Percentiles rank a stretch among this genome's conserved stretches.
Evolutionary conservation across 2,888 invertebrate genomes (phyloP).

Genomic region (Cosmia trapezina): DNA sequence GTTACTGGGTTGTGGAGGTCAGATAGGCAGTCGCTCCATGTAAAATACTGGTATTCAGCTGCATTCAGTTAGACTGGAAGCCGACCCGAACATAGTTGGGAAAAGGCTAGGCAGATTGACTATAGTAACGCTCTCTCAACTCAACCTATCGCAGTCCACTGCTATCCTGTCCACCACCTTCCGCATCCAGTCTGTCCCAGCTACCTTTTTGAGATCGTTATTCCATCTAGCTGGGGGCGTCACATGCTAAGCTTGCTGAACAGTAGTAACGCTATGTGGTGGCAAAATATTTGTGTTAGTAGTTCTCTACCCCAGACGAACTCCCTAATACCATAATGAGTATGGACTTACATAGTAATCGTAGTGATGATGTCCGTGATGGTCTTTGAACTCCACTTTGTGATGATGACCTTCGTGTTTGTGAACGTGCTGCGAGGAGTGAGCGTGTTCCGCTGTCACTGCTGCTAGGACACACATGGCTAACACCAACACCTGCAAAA

Average conservation of each 20-base stretch:
- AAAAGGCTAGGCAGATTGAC: no score
- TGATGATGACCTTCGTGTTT: conserved; percentile 63
- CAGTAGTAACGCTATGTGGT: not conserved
- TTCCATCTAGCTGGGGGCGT: not conserved
- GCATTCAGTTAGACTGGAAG: no score
- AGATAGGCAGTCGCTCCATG: no score
- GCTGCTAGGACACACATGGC: conserved; percentile 53
- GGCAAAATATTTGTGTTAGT: not conserved
- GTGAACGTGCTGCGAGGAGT: conserved; percentile 79
- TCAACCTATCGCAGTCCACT: no score
- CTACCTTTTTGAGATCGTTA: not conserved
- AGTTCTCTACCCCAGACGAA: no score
- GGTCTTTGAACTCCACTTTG: conserved; percentile 52
- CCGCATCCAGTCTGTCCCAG: not conserved
- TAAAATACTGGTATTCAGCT: no score
- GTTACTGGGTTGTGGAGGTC: no score
- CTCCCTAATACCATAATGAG: not conserved
- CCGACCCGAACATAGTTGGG: no score
- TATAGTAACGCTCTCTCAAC: no score
- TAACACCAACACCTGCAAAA: conserved; percentile 46
- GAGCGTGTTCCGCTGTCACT: conserved; percentile 74
- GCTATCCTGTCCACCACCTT: not conserved
- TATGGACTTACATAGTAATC: conserved; percentile 58
- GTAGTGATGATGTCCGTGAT: conserved; percentile 51
- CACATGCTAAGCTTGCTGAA: not conserved